Evolutionary conservation across 2,113 vertebrate genomes (phyloP).

Genomic region (Bubalus kerabau): DNA sequence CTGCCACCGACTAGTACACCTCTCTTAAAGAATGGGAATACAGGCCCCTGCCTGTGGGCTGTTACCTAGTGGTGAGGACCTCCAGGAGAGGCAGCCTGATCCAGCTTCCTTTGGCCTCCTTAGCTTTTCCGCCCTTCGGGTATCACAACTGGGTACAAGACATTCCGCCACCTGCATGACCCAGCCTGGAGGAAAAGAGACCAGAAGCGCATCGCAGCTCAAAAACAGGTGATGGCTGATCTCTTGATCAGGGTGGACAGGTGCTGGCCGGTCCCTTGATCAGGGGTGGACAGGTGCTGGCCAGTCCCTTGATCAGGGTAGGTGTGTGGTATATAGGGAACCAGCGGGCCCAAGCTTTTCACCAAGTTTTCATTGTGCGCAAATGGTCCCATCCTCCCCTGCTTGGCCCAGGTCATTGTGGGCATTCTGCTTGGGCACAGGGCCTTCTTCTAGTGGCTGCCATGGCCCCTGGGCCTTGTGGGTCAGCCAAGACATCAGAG

Average conservation of each 20-base stretch:
- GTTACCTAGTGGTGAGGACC: background rate
- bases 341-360: background rate
- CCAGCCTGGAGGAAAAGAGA: constrained; percentile 96
- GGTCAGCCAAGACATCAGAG: background rate
- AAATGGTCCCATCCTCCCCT: background rate
- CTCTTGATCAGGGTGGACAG: background rate
- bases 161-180: constrained; percentile 95
- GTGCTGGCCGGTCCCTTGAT: constrained; percentile 71
- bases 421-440: background rate
- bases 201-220: constrained; percentile 92
- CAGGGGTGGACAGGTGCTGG: constrained; percentile 81
- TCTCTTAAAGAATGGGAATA: background rate
- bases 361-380: background rate
- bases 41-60: background rate
- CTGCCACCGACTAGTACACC: too few relatives aligned
- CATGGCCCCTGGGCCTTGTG: background rate
- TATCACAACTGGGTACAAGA: constrained; percentile 94
- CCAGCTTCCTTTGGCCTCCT: background rate
- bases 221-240: constrained; percentile 90
- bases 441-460: background rate
- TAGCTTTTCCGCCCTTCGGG: constrained; percentile 93
- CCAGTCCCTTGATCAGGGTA: background rate
- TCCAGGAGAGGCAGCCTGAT: constrained; percentile 10
- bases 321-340: background rate
- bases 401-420: background rate